These are phyloP conservation scores for Phanerotoma sp. DNA, from an alignment of 2,888 invertebrate species.

Conservation along the genomic window DNA sequence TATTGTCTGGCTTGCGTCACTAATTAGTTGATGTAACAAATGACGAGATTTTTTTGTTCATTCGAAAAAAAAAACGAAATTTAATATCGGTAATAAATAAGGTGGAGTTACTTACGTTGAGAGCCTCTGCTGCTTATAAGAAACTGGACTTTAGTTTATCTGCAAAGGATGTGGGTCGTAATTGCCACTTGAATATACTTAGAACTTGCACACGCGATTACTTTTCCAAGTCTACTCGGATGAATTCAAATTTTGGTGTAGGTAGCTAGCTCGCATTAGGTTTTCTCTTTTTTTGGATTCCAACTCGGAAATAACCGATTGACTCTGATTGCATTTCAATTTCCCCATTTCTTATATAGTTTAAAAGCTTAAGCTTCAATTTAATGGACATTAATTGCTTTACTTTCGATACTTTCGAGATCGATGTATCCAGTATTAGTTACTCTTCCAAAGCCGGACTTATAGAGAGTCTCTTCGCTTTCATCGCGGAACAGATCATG, in stretches of 20 bases:
- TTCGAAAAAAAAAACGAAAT: too few relatives aligned
- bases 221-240: constrained; percentile 6
- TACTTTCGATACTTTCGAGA: constrained; percentile 57
- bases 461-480: constrained; percentile 53
- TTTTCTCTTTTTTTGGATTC: neutral
- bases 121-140: constrained; percentile 47
- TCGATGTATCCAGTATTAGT: constrained; percentile 47
- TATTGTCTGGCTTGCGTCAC: constrained; percentile 4
- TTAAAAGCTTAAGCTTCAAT: constrained; percentile 20
- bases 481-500: constrained; percentile 43
- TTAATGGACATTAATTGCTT: constrained; percentile 41
- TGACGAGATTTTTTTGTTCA: constrained; percentile 1
- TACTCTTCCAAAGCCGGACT: constrained; percentile 41
- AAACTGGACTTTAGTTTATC: constrained; percentile 51
- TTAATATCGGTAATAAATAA: too few relatives aligned
- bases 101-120: constrained; percentile 54
- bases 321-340: constrained; percentile 13
- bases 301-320: neutral
- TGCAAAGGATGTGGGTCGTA: constrained; percentile 55
- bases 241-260: neutral
- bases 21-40: neutral
- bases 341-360: constrained; percentile 13
- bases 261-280: neutral
- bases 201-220: constrained; percentile 14
- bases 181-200: constrained; percentile 50